phyloP scores from a whole-genome alignment of 2,113 vertebrate species.

The Syrrhaptes paradoxus region DNA sequence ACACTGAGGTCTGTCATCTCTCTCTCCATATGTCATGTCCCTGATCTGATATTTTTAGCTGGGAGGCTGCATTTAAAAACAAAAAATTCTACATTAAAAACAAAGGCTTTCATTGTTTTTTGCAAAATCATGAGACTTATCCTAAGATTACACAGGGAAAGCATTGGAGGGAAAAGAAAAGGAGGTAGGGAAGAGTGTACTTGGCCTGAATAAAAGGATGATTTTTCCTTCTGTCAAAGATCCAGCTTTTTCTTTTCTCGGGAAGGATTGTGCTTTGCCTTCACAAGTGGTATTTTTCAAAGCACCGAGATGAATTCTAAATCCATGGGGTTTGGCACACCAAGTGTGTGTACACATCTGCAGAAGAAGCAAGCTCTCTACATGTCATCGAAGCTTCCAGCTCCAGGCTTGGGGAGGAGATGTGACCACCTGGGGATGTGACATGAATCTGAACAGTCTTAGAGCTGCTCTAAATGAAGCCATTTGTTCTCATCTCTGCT shows the following conservation, averaged over 20 bases:
- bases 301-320: neutral
- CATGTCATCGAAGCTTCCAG: fast-evolving
- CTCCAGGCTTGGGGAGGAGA: neutral
- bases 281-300: neutral
- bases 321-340: neutral
- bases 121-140: neutral
- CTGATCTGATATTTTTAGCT: neutral
- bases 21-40: neutral
- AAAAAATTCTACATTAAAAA: neutral
- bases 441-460: neutral
- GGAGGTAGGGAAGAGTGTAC: neutral
- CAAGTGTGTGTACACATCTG: neutral
- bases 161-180: neutral
- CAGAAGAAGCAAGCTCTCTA: neutral
- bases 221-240: neutral
- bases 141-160: neutral
- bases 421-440: neutral
- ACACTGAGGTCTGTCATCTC: neutral
- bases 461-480: neutral
- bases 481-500: neutral
- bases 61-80: neutral
- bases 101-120: neutral
- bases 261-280: neutral
- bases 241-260: neutral
- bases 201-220: neutral